A percentile compares a stretch with the other conserved stretches of the same genome.
phyloP scores from a whole-genome alignment of 2,113 vertebrate species.

The Austrofundulus limnaeus region DNA sequence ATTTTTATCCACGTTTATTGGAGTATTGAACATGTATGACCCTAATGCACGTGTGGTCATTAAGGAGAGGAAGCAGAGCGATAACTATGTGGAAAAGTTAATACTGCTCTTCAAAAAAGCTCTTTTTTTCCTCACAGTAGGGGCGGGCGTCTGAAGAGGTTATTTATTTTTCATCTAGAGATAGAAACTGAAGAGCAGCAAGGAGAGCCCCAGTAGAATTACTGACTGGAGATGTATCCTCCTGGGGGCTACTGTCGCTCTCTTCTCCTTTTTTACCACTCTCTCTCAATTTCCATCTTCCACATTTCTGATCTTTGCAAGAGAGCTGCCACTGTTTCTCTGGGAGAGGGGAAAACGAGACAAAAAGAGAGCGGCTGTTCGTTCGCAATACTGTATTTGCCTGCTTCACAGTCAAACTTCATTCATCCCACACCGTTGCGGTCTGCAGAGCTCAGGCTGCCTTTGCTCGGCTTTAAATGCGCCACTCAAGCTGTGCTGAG shows the following conservation, averaged over 20 bases:
- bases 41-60: conserved; percentile 19
- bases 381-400: conserved; percentile 58
- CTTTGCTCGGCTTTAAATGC: conserved; percentile 45
- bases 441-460: conserved; percentile 52
- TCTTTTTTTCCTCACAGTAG: conserved; percentile 51
- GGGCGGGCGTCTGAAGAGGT: conserved; percentile 68
- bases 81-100: conserved; percentile 60
- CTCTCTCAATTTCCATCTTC: conserved; percentile 63
- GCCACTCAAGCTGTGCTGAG: conserved; percentile 18
- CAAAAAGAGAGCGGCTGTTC: conserved; percentile 44
- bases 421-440: conserved; percentile 58
- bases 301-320: conserved; percentile 73
- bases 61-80: conserved; percentile 38
- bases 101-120: conserved; percentile 47
- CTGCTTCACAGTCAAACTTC: conserved; percentile 59
- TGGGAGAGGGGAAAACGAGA: conserved; percentile 46
- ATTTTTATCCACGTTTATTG: too few relatives aligned
- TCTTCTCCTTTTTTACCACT: conserved; percentile 49
- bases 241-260: conserved; percentile 64
- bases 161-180: conserved; percentile 80
- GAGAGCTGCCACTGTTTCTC: conserved; percentile 62
- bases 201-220: conserved; percentile 61
- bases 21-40: not conserved
- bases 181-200: conserved; percentile 68
- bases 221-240: conserved; percentile 68